phyloP scores from a whole-genome alignment of 2,888 invertebrate genomes.

The Alloplasta piceator region DNA sequence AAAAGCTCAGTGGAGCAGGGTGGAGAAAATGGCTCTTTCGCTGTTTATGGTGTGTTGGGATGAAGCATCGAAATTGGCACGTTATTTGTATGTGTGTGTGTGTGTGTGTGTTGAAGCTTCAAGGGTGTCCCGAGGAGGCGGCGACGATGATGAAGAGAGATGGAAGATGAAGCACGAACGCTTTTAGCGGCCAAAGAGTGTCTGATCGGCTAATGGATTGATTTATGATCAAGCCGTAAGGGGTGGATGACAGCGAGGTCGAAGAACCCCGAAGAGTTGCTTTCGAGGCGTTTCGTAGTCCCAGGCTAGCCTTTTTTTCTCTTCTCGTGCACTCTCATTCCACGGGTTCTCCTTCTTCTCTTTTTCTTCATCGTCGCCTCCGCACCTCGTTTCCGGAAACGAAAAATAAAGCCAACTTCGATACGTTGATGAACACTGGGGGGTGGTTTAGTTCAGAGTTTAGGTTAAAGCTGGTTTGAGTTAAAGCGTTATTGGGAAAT shows the following conservation, averaged over 20 bases:
- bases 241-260: conserved; percentile 38
- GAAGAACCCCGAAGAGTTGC: conserved; percentile 42
- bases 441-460: not conserved
- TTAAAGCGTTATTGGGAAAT: no score
- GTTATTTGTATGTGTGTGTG: conserved; percentile 33
- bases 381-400: conserved; percentile 15
- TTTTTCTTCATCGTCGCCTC: not conserved
- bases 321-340: conserved; percentile 7
- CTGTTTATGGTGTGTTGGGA: conserved; percentile 25
- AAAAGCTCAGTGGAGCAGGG: not conserved
- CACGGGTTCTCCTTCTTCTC: not conserved
- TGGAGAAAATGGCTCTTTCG: not conserved
- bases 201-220: conserved; percentile 69
- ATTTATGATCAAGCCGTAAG: conserved; percentile 62
- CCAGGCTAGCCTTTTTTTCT: conserved; percentile 33
- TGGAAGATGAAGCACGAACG: conserved; percentile 5
- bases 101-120: no score
- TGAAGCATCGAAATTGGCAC: conserved; percentile 62
- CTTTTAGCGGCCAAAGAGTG: conserved; percentile 32
- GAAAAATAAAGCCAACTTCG: conserved; percentile 12
- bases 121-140: no score
- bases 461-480: not conserved
- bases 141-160: not conserved
- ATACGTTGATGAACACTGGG: not conserved
- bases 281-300: conserved; percentile 23